Conservation (phyloP, 2,113 vertebrate species). For the Bucco capensis region DNA sequence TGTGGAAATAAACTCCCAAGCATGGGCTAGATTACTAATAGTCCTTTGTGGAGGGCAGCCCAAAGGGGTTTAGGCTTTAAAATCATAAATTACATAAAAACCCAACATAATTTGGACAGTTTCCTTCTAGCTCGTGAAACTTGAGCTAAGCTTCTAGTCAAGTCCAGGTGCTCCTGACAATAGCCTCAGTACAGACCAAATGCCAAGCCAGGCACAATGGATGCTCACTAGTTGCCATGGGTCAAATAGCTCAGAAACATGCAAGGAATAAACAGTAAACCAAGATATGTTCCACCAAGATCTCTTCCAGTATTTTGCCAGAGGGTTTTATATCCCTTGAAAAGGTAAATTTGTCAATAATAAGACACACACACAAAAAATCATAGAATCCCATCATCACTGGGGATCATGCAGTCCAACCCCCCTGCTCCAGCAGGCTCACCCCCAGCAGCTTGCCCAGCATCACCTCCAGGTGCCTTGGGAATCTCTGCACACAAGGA, state of each 20-base stretch:
- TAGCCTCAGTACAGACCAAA: neutral
- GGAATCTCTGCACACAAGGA: no score
- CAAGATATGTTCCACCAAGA: neutral
- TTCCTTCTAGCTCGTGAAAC: neutral
- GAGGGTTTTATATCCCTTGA: neutral
- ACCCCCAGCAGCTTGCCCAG: no score
- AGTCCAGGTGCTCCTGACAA: neutral
- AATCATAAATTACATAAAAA: neutral
- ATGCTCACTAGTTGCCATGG: neutral
- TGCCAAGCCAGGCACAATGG: neutral
- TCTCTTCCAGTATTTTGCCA: neutral
- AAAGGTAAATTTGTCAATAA: neutral
- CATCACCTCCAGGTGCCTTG: no score
- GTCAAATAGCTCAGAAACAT: neutral
- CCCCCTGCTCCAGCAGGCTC: no score
- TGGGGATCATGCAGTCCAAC: no score
- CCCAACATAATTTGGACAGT: neutral
- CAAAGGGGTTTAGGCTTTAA: neutral
- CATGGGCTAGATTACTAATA: fast-evolving
- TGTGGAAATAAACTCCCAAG: neutral
- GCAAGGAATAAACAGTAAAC: neutral
- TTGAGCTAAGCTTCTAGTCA: neutral
- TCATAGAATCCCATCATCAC: no score
- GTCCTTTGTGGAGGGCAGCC: neutral
- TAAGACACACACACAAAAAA: no score